Percentiles rank a stretch among this genome's conserved stretches.
phyloP scores from a whole-genome alignment of 2,113 vertebrate species.

The Thalassoma bifasciatum region DNA sequence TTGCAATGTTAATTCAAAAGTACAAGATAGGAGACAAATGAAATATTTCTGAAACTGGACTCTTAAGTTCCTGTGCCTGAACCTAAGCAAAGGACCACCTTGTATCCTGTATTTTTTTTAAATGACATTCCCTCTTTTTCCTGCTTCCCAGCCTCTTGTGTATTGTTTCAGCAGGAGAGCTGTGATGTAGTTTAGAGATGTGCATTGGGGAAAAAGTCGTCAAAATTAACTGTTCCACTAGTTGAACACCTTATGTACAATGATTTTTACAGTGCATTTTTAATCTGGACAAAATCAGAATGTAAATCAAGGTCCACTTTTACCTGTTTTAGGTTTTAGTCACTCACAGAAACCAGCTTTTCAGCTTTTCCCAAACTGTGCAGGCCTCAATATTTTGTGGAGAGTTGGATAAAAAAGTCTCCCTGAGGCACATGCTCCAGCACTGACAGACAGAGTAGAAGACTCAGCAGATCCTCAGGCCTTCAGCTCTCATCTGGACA shows the following conservation, averaged over 20 bases:
- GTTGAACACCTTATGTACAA: too few relatives aligned
- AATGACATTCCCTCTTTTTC: too few relatives aligned
- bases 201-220: too few relatives aligned
- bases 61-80: not conserved
- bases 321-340: constrained; percentile 15
- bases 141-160: too few relatives aligned
- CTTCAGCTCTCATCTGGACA: constrained; percentile 57
- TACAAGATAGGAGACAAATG: too few relatives aligned
- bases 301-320: not conserved
- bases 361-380: constrained; percentile 6
- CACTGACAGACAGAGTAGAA: constrained; percentile 29
- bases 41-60: too few relatives aligned
- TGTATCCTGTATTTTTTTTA: too few relatives aligned
- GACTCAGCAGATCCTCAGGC: constrained; percentile 39
- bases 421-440: constrained; percentile 37
- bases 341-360: constrained; percentile 8
- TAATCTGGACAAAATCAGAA: constrained; percentile 6
- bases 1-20: too few relatives aligned
- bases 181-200: too few relatives aligned
- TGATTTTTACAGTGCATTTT: too few relatives aligned
- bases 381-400: constrained; percentile 34
- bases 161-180: too few relatives aligned
- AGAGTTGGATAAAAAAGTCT: constrained; percentile 21
- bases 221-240: too few relatives aligned
- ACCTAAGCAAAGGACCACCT: not conserved